A percentile compares a stretch with the other conserved stretches of the same genome.
These are phyloP conservation scores for Hypotaenidia philippensis DNA, from an alignment of 2,797 vertebrate species.

Conservation along the genomic window DNA sequence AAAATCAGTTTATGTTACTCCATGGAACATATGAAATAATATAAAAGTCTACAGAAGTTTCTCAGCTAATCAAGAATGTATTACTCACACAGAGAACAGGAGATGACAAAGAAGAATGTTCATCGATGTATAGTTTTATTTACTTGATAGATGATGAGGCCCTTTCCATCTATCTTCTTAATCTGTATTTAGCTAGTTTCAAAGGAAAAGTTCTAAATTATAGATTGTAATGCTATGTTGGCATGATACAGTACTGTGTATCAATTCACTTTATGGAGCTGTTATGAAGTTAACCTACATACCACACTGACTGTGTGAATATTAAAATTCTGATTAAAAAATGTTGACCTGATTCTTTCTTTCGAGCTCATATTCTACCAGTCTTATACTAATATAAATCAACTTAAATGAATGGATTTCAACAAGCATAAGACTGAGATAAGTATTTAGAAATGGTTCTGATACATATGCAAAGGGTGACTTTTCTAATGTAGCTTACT, in stretches of 20 bases:
- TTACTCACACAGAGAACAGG: neutral
- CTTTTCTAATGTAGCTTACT: neutral
- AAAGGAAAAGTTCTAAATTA: constrained; percentile 67
- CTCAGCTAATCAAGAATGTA: neutral
- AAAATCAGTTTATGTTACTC: neutral
- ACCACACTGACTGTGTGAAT: constrained; percentile 14
- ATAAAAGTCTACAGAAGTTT: neutral
- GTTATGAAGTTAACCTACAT: constrained; percentile 66
- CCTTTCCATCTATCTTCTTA: constrained; percentile 45
- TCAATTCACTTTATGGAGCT: constrained; percentile 47
- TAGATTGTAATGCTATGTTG: neutral
- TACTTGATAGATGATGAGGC: constrained; percentile 11
- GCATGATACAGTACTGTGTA: constrained; percentile 3
- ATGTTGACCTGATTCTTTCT: constrained; percentile 62
- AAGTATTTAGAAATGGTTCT: neutral
- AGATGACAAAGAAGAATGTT: constrained; percentile 39
- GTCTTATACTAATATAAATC: constrained; percentile 4
- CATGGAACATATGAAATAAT: neutral
- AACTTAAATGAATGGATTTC: constrained; percentile 36
- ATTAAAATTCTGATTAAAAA: constrained; percentile 65
- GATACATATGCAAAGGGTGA: neutral
- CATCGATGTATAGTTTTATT: constrained; percentile 45
- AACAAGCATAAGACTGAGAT: neutral
- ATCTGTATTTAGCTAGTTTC: constrained; percentile 57
- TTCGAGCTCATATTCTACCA: constrained; percentile 18